Evolutionary conservation across 2,888 invertebrate species (phyloP), one percentile per base, ranked within the genome.

Genomic region (Caenorhabditis sp.): DNA sequence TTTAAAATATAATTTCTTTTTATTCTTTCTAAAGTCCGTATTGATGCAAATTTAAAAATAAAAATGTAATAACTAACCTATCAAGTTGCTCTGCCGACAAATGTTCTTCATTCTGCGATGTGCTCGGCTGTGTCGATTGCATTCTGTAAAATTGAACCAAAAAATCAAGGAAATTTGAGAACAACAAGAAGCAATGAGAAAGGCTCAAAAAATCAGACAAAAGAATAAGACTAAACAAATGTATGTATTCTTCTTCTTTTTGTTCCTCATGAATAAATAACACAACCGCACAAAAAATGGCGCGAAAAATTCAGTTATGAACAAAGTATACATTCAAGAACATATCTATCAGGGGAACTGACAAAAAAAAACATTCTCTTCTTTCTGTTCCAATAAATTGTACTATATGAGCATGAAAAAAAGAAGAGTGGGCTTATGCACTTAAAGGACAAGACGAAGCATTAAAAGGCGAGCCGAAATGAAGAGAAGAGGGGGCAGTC

Each of bases 81-180:
- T 73, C 53, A 31, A 73, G 65, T 53, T 73, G 65, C 24, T 73
- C 69, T 26, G 69, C 69, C n/a, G 69, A 50, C n/a, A 73, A 62
- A 37, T 66, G 61, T 24, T 63, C 73, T 43, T 63, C 63, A 51
- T 69, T 65, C 12, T 73, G 65, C 6, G 73, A 73, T 57, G 73
- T 73, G 60, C 73, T 73, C 62, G 73, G 73, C 53, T 49, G 58
- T 27, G 66, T 60, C 4, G 60, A 31, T 66, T 61, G 66, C 72
- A 73, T 73, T 12, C 12, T 43, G 31, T 31, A 31, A 43, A 43
- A 43, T 17, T 43, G 14, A 43, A 10, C 12, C 14, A 43, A 43
- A 43, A 43, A 43, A 43, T 17, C 10, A 43, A 14, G 10, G 31
- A 31, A 31, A 31, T 31, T 43, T 17, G 17, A 43, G 17, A 43